These are phyloP conservation scores for Pitangus sulphuratus DNA, from an alignment of 2,797 vertebrate genomes.

Conservation along the genomic window DNA sequence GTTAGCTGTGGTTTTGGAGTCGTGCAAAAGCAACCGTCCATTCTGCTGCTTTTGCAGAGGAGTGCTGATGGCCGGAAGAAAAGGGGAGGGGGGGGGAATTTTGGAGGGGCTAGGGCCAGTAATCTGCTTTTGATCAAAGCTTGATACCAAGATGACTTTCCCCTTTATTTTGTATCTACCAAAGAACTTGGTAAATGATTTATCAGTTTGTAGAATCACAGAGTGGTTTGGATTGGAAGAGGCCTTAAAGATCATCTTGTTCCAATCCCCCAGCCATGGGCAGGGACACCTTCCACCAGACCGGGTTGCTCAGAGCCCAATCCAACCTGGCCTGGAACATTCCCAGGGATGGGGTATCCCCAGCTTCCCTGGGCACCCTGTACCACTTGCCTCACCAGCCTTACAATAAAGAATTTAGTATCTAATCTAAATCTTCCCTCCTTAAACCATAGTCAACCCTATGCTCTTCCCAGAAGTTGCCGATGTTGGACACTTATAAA, in stretches of 20 bases:
- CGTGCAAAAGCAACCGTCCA: not conserved
- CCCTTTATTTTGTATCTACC: not conserved
- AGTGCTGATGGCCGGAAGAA: not conserved
- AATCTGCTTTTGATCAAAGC: not conserved
- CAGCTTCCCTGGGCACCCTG: not conserved
- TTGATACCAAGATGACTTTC: not conserved
- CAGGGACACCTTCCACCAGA: not conserved
- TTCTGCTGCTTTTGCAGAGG: not conserved
- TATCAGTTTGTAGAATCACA: not conserved
- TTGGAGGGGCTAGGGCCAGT: not conserved
- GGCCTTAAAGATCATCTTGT: not conserved
- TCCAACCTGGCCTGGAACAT: not conserved
- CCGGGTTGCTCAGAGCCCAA: accelerated
- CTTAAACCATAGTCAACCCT: not conserved
- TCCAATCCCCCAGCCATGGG: not conserved
- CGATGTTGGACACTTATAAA: accelerated
- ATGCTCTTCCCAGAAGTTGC: not conserved
- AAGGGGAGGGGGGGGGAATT: not conserved
- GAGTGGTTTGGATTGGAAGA: not conserved
- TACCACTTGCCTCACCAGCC: not conserved
- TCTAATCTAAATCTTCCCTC: no score
- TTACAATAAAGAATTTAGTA: not conserved
- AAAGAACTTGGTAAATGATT: not conserved
- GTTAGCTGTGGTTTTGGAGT: constrained; percentile 17
- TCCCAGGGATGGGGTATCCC: not conserved